Conservation (phyloP, 2,888 invertebrate genomes). For the Leucophenga montana region DNA sequence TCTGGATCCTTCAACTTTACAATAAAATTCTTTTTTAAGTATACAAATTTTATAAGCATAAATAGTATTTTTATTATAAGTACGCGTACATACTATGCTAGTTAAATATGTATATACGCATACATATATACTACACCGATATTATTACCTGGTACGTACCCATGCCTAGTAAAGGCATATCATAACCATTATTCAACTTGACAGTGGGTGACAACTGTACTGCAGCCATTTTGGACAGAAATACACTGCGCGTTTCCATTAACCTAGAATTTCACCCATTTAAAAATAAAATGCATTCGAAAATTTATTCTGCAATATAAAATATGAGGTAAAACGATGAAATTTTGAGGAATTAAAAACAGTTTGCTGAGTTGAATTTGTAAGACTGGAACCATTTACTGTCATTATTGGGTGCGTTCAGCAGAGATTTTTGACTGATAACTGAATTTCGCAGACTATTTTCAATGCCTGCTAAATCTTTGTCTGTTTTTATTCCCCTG, state of each 20-base stretch:
- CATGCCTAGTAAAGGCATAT: conserved; percentile 78
- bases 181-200: conserved; percentile 76
- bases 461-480: too few species aligned
- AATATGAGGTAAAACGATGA: too few species aligned
- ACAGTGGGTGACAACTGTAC: conserved; percentile 69
- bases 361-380: too few species aligned
- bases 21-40: background rate
- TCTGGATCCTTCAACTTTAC: conserved; percentile 78
- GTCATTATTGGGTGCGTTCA: too few species aligned
- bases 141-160: conserved; percentile 77
- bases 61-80: background rate
- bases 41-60: background rate
- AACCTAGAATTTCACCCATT: conserved; percentile 69
- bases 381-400: too few species aligned
- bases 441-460: too few species aligned
- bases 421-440: too few species aligned
- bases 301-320: background rate
- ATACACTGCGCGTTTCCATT: background rate
- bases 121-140: background rate
- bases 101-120: too few species aligned
- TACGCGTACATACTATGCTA: too few species aligned
- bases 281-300: background rate
- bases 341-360: too few species aligned
- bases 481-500: too few species aligned
- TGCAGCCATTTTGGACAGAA: background rate